Base-by-base conservation (phyloP, 1,140 invertebrate species). In the Aphidius gifuensis region DNA sequence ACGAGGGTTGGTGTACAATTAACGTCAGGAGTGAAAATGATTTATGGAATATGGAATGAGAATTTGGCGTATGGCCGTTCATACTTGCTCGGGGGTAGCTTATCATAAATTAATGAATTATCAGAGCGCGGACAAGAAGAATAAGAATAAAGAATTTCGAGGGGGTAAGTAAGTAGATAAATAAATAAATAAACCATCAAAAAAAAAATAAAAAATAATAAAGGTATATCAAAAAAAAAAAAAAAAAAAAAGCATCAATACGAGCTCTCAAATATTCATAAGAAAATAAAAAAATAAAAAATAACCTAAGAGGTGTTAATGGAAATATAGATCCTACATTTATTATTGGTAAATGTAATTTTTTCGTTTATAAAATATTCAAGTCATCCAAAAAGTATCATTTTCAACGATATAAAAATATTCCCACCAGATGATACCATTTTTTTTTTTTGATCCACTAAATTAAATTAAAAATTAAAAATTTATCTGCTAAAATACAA, bases 61-160 rank as follows among this genome's bases (percentile, higher is more conserved):
- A 42, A 42, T 63, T 66, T 59, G 68, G 67, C 56, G 60, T 66
- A 56, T 62, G 60, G 59, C 67, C 66, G 23, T 32, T 32, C 23
- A 32, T 32, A 32, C 23, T 32, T 49, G 64, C 55, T 62, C 69
- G 57, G 64, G 61, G 58, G 65, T 55, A 68, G 71, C 72, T 75
- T 74, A 75, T 75, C 71, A 75, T 74, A 74, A 74, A 75, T 75
- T 73, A 74, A 75, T 75, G 72, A 75, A 75, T 74, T 72, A 74
- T 74, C 71, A 72, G 67, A 48, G 50, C 66, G 61, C 55, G 50
- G 60, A 32, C 50, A 58, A 54, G 47, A 32, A 23, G 50, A 61
- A 9, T 55, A 16, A 9, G 9, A 40, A 55, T 32, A 32, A 40
- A 55, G 42, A 43, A 55, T 55, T 43, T 32, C 0, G 53, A 55